Conservation (phyloP, 2,888 invertebrate species). For the Drosophila nigricruria region DNA sequence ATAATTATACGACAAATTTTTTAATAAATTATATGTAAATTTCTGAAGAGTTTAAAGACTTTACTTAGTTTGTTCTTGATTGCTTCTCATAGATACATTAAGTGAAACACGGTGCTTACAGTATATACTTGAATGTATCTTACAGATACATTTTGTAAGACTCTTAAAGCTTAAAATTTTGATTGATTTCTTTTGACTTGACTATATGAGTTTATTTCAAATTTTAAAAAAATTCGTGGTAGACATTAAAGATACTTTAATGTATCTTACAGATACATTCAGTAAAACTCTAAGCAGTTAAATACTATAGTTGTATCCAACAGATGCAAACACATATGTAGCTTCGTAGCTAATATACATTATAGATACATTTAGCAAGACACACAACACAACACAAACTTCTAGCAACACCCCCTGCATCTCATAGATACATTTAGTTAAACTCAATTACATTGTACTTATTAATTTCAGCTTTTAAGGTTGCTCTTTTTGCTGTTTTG, state of each 20-base stretch:
- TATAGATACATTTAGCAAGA: background rate
- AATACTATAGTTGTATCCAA: background rate
- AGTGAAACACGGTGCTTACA: no score
- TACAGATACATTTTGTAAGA: background rate
- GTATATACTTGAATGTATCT: no score
- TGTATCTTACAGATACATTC: background rate
- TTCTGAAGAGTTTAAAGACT: no score
- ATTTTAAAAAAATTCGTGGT: no score
- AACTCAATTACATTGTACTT: constrained; percentile 16
- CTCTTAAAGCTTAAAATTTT: no score
- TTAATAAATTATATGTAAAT: no score
- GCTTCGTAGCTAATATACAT: no score
- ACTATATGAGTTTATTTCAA: no score
- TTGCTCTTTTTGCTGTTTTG: background rate
- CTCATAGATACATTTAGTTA: constrained; percentile 17
- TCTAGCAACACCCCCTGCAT: background rate
- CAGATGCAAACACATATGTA: background rate
- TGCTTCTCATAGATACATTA: background rate
- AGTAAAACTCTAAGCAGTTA: background rate
- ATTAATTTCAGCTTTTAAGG: constrained; percentile 22
- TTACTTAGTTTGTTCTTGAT: background rate
- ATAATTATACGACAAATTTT: background rate
- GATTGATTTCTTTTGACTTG: no score
- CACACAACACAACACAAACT: background rate
- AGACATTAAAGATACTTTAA: background rate